Percentiles rank a stretch among this genome's conserved stretches.
phyloP scores from a whole-genome alignment of 1,140 invertebrate genomes.

The Ceratina japonica region DNA sequence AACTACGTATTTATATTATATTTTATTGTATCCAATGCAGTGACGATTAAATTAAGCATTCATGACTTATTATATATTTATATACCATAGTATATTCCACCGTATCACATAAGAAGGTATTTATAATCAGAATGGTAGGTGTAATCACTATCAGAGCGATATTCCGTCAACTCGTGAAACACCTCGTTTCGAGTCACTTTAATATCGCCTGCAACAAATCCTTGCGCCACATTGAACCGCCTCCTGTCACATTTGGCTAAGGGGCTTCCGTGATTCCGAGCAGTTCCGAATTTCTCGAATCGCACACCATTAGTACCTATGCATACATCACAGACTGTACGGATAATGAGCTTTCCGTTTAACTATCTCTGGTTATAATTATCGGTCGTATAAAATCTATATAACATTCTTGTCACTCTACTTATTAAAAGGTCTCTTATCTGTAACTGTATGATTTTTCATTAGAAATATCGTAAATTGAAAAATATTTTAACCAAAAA shows the following conservation, averaged over 20 bases:
- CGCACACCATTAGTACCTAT: background rate
- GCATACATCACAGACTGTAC: no score
- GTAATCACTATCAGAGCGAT: background rate
- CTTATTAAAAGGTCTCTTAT: background rate
- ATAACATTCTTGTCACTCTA: background rate
- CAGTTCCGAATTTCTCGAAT: slow-evolving; percentile 46
- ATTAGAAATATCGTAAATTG: background rate
- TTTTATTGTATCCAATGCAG: no score
- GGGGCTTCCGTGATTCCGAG: slow-evolving; percentile 35
- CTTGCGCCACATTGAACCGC: slow-evolving; percentile 16
- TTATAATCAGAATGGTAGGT: no score
- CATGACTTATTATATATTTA: no score
- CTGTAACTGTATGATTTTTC: no score
- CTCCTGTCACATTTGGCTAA: slow-evolving; percentile 11
- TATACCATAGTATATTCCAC: no score
- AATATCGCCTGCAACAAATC: slow-evolving; percentile 31
- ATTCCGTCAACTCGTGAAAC: slow-evolving; percentile 1
- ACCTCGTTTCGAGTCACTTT: slow-evolving; percentile 36
- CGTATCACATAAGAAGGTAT: no score
- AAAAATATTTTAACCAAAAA: no score
- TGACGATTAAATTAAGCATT: no score
- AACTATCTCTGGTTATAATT: no score
- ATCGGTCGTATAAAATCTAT: background rate
- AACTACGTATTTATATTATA: no score
- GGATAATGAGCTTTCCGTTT: no score